A percentile compares a stretch with the other conserved stretches of the same genome.
Conservation (phyloP, 2,888 invertebrate species). For the Sabatieria punctata region DNA sequence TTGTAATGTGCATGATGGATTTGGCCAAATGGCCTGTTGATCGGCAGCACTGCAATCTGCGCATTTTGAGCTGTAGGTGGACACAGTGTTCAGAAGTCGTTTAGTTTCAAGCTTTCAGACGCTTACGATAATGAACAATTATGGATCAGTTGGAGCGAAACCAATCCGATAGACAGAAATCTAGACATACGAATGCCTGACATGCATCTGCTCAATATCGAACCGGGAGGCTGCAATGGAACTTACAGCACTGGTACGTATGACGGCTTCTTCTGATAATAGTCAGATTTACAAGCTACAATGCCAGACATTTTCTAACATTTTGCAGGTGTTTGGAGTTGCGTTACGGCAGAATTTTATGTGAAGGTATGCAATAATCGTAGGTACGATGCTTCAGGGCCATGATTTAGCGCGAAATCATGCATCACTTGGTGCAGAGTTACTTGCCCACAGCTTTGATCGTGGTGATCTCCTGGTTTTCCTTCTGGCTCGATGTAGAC, state of each 20-base stretch:
- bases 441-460: constrained; percentile 41
- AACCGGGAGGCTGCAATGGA: constrained; percentile 25
- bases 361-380: too few species aligned
- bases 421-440: constrained; percentile 41
- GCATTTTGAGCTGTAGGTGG: constrained; percentile 40
- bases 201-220: constrained; percentile 22
- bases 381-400: too few species aligned
- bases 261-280: too few species aligned
- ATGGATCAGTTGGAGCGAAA: neutral
- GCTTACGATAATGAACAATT: neutral
- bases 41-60: constrained; percentile 38
- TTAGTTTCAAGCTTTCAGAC: neutral
- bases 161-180: constrained; percentile 23
- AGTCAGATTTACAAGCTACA: too few species aligned
- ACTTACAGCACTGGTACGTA: constrained; percentile 27
- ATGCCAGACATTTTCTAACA: neutral
- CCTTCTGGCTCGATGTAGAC: constrained; percentile 41
- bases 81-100: too few species aligned
- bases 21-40: constrained; percentile 39
- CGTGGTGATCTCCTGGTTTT: constrained; percentile 42
- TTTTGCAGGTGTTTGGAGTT: constrained; percentile 34
- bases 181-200: constrained; percentile 28
- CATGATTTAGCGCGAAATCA: constrained; percentile 38
- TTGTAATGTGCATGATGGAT: constrained; percentile 42
- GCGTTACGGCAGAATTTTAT: constrained; percentile 40